Base-by-base conservation (phyloP, 2,113 vertebrate genomes). In the Coptodon bakossiorum region DNA sequence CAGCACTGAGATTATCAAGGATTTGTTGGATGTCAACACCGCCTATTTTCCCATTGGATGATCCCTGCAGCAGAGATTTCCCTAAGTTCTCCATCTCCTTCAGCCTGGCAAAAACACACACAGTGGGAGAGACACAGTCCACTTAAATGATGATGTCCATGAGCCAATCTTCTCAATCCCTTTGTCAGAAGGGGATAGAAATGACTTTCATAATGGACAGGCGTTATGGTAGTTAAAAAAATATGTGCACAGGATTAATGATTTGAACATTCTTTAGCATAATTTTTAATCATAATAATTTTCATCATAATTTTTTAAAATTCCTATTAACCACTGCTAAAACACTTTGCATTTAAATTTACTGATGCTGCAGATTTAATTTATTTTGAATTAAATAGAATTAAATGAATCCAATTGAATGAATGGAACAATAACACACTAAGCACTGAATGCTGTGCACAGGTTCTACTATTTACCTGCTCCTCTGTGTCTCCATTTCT, bases 401-500 rank as follows among this genome's bases (percentile, higher is more conserved):
- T 29, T 73, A 76, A 76, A 3, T 17, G 4, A 19, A 48, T 10
- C 22, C 43, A 48, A 29, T 50, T 50, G 6, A 78, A 31, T 19
- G 43, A 50, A 50, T 7, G 71, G 16, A 50, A 78, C 27, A 45
- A 27, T 1, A 1, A 45, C 8, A 73, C 43, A 76, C 24, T 1
- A 29, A 50, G 45, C 14, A 76, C 16, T 73, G 40, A 48, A 45
- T 19, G 66, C 13, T 24, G 66, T 43, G 68, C 12, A 40, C 68
- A 73, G 45, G 52, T 78, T 52, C 27, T 52, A 1, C 17, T 43
- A 3, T 1, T 9, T 48, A 93, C 93, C 97, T 98, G 89, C 95
- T 95, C 91, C 94, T 96, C 36, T 96, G 95, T 83, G 94, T 93
- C 13, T 84, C 94, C 53, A 98, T 97, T 93, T 98, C 97, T 91